A percentile compares a stretch with the other conserved stretches of the same genome.
phyloP scores from a whole-genome alignment of 1,140 invertebrate genomes.

The Ericerus pela region DNA sequence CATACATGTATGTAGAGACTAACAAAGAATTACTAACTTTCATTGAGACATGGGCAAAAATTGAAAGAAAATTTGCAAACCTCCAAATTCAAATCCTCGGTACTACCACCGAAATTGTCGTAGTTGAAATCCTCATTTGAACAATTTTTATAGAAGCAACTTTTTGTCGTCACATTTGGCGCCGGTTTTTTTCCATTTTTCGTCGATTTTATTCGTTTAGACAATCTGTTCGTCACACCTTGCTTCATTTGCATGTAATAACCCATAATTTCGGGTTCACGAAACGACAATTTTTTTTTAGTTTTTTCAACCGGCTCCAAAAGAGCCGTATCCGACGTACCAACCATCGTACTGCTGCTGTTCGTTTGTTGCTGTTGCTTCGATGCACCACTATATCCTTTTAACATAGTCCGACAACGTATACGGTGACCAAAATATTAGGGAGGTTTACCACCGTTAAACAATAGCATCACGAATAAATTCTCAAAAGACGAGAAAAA shows the following conservation, averaged over 20 bases:
- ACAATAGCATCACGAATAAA: too few relatives aligned
- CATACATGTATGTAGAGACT: too few relatives aligned
- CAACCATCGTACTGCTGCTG: background rate
- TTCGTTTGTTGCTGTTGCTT: too few relatives aligned
- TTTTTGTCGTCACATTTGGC: background rate
- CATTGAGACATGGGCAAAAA: background rate
- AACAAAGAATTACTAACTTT: too few relatives aligned
- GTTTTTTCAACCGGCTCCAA: conserved; percentile 1
- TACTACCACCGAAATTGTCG: conserved; percentile 24
- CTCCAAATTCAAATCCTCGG: conserved; percentile 31
- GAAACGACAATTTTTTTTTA: conserved; percentile 64
- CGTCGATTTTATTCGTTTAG: conserved; percentile 21
- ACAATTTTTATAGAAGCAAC: conserved; percentile 25
- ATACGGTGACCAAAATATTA: too few relatives aligned
- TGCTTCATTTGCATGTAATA: conserved; percentile 31
- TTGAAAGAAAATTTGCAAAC: conserved; percentile 22
- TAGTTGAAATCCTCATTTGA: conserved; percentile 28
- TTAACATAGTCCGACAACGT: conserved; percentile 6
- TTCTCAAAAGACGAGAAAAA: too few relatives aligned
- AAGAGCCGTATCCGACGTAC: background rate
- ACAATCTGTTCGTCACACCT: conserved; percentile 21
- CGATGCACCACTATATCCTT: background rate
- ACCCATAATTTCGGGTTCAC: conserved; percentile 59
- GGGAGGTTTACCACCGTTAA: too few relatives aligned
- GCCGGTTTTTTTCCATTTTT: conserved; percentile 11